Conservation (phyloP, 37 sponge, comb jelly and placozoan species). For the Eunapius fragilis region DNA sequence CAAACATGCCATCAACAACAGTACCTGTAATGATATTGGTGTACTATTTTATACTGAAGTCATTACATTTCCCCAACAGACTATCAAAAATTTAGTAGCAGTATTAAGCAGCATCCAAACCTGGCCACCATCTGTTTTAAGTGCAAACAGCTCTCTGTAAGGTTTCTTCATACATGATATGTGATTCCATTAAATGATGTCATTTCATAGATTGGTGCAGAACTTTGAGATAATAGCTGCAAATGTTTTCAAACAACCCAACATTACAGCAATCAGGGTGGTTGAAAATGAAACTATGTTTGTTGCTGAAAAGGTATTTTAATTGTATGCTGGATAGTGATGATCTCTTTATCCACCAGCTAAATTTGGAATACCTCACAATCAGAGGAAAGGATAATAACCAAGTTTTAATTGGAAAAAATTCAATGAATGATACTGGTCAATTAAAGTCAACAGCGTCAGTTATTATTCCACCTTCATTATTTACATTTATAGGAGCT, state of each 20-base stretch:
- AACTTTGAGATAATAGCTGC: neutral
- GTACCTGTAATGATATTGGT: too few species aligned
- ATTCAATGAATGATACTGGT: neutral
- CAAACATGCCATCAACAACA: neutral
- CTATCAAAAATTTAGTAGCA: neutral
- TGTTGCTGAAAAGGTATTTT: neutral
- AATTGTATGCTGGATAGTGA: neutral
- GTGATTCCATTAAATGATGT: too few species aligned
- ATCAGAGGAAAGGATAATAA: neutral
- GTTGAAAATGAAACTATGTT: neutral
- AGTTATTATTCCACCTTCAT: neutral
- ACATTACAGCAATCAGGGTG: neutral
- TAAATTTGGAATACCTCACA: neutral
- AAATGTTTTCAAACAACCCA: neutral
- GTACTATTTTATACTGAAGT: neutral
- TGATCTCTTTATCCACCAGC: neutral
- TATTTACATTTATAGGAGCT: neutral
- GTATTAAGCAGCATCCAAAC: neutral
- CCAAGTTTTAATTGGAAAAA: neutral
- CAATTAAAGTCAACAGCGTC: neutral
- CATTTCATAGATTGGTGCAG: neutral
- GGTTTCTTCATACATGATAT: neutral
- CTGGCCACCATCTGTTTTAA: neutral
- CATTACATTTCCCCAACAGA: too few species aligned
- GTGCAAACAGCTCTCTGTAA: neutral